Conservation (phyloP, 2,797 vertebrate genomes). For the Muraenolepis orangiensis region DNA sequence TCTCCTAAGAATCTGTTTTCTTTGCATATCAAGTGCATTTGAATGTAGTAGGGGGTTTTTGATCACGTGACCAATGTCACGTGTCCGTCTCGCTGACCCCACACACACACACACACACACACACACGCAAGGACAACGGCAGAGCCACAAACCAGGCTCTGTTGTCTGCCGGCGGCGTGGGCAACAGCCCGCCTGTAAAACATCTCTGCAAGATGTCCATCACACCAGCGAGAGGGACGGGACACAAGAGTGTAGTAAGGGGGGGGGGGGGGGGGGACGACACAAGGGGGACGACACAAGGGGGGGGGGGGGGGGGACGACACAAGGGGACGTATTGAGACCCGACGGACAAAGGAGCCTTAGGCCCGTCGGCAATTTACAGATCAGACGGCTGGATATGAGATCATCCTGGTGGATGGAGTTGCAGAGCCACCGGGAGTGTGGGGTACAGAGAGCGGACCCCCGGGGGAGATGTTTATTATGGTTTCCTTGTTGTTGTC, state of each 20-base stretch:
- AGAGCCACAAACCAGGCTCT: constrained; percentile 19
- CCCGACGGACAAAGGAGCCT: constrained; percentile 42
- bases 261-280: too few relatives aligned
- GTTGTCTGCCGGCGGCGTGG: constrained; percentile 25
- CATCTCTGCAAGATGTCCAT: constrained; percentile 42
- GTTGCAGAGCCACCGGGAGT: neutral
- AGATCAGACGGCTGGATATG: constrained; percentile 39
- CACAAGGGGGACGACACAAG: too few relatives aligned
- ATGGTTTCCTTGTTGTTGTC: neutral
- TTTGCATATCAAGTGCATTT: neutral
- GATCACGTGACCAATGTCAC: neutral
- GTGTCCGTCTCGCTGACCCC: neutral
- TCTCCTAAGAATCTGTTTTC: neutral
- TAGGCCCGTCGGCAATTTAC: constrained; percentile 34
- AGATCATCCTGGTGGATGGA: constrained; percentile 32
- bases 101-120: too few relatives aligned
- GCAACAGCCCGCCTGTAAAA: constrained; percentile 27
- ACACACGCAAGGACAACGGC: neutral
- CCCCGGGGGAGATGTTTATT: neutral
- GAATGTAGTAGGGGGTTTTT: neutral
- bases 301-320: too few relatives aligned
- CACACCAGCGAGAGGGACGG: constrained; percentile 22
- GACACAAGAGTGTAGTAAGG: constrained; percentile 24
- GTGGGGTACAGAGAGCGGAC: neutral
- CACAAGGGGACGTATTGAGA: constrained; percentile 48